Evolutionary conservation across 2,113 vertebrate genomes (phyloP), one percentile per base, ranked within the genome.

Genomic region (Zootoca vivipara): DNA sequence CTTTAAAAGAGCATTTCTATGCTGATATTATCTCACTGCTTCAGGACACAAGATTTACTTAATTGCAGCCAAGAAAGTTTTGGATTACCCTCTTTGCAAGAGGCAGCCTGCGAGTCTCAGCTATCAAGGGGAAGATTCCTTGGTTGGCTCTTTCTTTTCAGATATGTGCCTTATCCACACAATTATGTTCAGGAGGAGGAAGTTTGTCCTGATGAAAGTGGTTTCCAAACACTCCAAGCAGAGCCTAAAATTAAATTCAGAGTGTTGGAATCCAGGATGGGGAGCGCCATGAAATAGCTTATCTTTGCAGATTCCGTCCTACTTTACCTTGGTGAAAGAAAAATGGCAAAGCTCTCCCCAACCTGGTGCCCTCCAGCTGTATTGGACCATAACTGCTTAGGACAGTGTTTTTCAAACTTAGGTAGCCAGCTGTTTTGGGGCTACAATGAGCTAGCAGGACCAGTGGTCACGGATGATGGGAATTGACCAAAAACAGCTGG

Each of bases 1-100:
- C 90, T 91, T 93, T 88, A 75, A 90, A 91, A 92, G 92, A 93
- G 93, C 95, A 92, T 95, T 96, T 95, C 92, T 95, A 80, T 78
- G 70, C 77, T 92, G 94, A 94, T 95, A 92, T 77, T 92, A 94
- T 96, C 93, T 94, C 92, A 90, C 78, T 90, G 92, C 95, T 93
- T 85, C 89, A 90, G 92, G 93, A 92, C 89, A 91, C 73, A 85
- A 95, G 40, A 93, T 94, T 92, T 92, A 89, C 92, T 93, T 95
- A 93, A 95, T 92, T 93, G 93, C 91, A 93, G 91, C 91, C 88
- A 82, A 93, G 91, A 92, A 96, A 87, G 85, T 91, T 93, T 93
- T 92, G 92, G 93, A 94, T 96, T 96, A 95, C 90, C 0, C 92
- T 12, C 81, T 90, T 42, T 67, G 73, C 85, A 92, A 83, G 89